Evolutionary conservation across 2,888 invertebrate species (phyloP), one percentile per base, ranked within the genome.

Genomic region (Habrosyne pyritoides): DNA sequence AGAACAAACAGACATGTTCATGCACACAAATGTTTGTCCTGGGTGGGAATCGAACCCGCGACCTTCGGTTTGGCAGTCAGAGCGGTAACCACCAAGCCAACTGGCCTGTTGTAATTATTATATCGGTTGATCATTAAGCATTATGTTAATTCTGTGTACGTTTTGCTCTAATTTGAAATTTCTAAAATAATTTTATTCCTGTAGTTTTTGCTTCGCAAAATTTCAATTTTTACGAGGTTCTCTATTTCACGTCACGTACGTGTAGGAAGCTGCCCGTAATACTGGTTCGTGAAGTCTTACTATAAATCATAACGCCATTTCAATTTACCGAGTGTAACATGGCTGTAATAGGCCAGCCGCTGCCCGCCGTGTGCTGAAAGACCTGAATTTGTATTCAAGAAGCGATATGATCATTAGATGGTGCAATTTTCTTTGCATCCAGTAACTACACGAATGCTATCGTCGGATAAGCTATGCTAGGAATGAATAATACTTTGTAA

Each of bases 251-350:
- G 77, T 86, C 89, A 91, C 89, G 89, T 89, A 66, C 79, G 71
- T 66, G 67, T 74, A 77, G 78, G 79, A 83, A 84, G 84, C 87
- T 84, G 84, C 75, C 79, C 81, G 79, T 87, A 87, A 85, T 88
- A 83, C 83, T 75, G 75, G 80, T 81, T 84, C 84, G 84, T 85
- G 86, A 84, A 89, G 83, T 79, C 85, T 79, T 68, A 70, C 85
- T 79, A 90, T 91, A 91, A 90, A 91, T 91, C 91, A 90, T 89
- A 87, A 80, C 81, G 82, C 86, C 81, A 77, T 89, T 89, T 91
- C 91, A 91, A 91, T 91, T 90, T 89, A 83, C 84, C 78, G 76
- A 83, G 78, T 81, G 78, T 81, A 87, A 87, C 86, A 86, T 79
- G 79, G 73, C 78, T 77, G 77, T 83, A 83, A 86, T 81, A 86